Percentiles rank a stretch among this genome's conserved stretches.
phyloP scores from a whole-genome alignment of 2,113 vertebrate genomes.

The Syngnathus scovelli region DNA sequence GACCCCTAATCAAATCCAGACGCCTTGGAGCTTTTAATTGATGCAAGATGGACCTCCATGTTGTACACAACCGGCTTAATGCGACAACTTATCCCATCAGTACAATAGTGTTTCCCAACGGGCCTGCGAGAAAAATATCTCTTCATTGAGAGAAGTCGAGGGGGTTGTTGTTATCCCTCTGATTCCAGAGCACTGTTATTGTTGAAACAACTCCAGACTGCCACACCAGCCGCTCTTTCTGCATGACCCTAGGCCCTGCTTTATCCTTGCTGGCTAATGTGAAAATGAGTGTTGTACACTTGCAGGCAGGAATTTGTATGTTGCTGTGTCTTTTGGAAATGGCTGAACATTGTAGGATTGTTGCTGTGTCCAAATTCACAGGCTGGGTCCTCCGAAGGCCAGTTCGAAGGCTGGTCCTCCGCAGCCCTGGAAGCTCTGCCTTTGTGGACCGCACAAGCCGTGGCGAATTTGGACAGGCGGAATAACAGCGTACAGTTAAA shows the following conservation, averaged over 20 bases:
- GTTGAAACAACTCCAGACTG: constrained; percentile 56
- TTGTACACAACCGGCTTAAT: constrained; percentile 71
- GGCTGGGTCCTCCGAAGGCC: too few species aligned
- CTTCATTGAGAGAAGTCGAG: constrained; percentile 49
- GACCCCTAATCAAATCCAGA: constrained; percentile 74
- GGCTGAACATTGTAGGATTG: constrained; percentile 58
- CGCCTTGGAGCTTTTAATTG: constrained; percentile 71
- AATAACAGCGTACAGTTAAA: too few species aligned
- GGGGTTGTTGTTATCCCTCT: constrained; percentile 61
- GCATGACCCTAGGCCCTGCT: constrained; percentile 18
- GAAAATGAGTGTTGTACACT: constrained; percentile 32
- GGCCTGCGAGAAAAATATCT: constrained; percentile 60
- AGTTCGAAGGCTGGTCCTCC: too few species aligned
- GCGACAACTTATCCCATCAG: constrained; percentile 75
- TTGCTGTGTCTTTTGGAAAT: constrained; percentile 39
- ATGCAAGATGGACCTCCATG: constrained; percentile 79
- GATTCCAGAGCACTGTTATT: constrained; percentile 62
- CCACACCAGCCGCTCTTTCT: constrained; percentile 36
- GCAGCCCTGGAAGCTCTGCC: too few species aligned
- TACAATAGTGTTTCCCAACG: constrained; percentile 68
- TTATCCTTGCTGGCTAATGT: constrained; percentile 27
- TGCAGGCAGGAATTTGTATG: constrained; percentile 33
- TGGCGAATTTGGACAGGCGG: too few species aligned
- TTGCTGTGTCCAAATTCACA: too few species aligned
- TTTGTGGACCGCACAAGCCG: too few species aligned